Base-by-base conservation (phyloP, 2,888 invertebrate species). In the Tetropium fuscum region DNA sequence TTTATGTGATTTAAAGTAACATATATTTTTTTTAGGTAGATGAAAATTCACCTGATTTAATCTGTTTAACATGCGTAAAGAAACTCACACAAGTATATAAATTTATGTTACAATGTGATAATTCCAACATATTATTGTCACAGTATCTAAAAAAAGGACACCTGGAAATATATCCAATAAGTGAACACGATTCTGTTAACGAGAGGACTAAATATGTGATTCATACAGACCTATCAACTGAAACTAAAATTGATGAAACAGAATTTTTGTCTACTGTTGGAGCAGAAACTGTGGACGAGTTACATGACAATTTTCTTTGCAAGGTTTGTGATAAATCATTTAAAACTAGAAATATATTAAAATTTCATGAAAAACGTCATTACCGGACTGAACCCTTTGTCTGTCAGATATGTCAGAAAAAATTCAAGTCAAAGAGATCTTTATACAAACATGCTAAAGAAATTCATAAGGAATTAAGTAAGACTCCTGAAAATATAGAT, bases 101-200 rank as follows among this genome's bases (percentile, higher is more conserved):
- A 60, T 77, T 77, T 59, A 76, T 74, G 66, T 19, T 75, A 20
- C 70, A 71, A 58, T 74, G 75, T 55, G 73, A 77, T 51, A 64
- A 68, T 57, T 68, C 69, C 1, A 57, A 60, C n/a, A 60, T 54
- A 3, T 54, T 67, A 8, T 45, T 67, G 11, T 56, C 58, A 25
- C 62, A 64, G 27, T 60, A 67, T 55, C 43, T 67, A 3, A 60
- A 58, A 1, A 59, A n/a, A n/a, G n/a, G n/a, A n/a, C n/a, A n/a
- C n/a, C n/a, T n/a, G n/a, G n/a, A n/a, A n/a, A n/a, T n/a, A n/a
- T n/a, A n/a, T n/a, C n/a, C n/a, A n/a, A n/a, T n/a, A n/a, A n/a
- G 8, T 7, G 30, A 45, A 45, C n/a, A 16, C 1, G 18, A 44
- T 8, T 7, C 13, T 27, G 8, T 5, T 45, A 11, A 47, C 20